Evolutionary conservation across 2,888 invertebrate genomes (phyloP).

Genomic region (Heliconius ethilla): DNA sequence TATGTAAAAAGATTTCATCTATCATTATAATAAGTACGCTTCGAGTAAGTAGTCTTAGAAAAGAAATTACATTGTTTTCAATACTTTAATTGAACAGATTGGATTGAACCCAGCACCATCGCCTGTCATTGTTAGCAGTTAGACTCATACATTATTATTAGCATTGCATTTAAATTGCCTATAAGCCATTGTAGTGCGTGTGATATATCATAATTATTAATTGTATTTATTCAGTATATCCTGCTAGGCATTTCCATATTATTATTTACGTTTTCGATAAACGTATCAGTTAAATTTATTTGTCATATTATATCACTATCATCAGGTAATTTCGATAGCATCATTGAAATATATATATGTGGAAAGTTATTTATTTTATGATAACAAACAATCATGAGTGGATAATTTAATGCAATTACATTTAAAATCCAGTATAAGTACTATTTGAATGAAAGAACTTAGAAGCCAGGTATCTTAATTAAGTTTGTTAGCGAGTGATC

Average conservation of each 20-base stretch:
- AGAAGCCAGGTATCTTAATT: conserved; percentile 45
- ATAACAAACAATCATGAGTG: neutral
- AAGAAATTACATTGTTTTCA: conserved; percentile 50
- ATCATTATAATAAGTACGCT: conserved; percentile 65
- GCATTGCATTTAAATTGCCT: conserved; percentile 48
- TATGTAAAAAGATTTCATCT: conserved; percentile 55
- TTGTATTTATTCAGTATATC: conserved; percentile 34
- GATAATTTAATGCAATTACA: neutral
- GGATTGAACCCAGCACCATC: neutral
- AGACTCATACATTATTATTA: conserved; percentile 39
- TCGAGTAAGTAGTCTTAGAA: conserved; percentile 67
- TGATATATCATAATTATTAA: conserved; percentile 35
- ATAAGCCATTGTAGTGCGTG: conserved; percentile 28
- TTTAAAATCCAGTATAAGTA: conserved; percentile 1
- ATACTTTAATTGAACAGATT: neutral
- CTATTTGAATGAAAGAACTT: neutral
- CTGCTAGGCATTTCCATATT: conserved; percentile 29
- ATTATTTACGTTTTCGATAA: conserved; percentile 32
- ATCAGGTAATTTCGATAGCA: conserved; percentile 3
- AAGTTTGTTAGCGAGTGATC: conserved; percentile 56
- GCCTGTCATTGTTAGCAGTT: neutral
- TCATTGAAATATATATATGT: neutral
- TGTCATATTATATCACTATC: conserved; percentile 23
- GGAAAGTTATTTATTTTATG: conserved; percentile 4
- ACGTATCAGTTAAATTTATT: conserved; percentile 28